Conservation (phyloP, 2,113 vertebrate genomes). For the Austrofundulus limnaeus region DNA sequence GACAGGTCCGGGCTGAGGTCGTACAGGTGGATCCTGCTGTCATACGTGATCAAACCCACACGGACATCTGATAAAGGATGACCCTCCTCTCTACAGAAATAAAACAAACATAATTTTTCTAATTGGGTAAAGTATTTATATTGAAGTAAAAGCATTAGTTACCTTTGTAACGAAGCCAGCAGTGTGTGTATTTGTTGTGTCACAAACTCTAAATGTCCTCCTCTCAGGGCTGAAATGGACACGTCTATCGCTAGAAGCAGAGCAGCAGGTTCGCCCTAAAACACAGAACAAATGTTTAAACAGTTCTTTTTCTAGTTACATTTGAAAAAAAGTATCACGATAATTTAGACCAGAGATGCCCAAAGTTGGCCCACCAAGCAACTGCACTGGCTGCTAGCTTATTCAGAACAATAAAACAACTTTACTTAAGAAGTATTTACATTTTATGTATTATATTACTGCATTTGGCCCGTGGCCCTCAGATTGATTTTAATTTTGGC, state of each 20-base stretch:
- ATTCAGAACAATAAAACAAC: too few species aligned
- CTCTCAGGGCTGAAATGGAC: constrained; percentile 68
- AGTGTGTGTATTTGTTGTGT: constrained; percentile 70
- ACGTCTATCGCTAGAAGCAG: constrained; percentile 80
- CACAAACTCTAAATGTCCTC: constrained; percentile 73
- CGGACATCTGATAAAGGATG: constrained; percentile 48
- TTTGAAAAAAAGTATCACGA: too few species aligned
- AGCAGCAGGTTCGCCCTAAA: constrained; percentile 66
- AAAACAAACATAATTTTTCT: too few species aligned
- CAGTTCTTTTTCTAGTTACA: neutral
- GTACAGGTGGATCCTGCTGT: constrained; percentile 79
- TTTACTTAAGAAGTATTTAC: too few species aligned
- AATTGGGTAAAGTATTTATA: too few species aligned
- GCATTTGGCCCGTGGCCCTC: too few species aligned
- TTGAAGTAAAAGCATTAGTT: neutral
- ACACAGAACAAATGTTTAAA: constrained; percentile 2
- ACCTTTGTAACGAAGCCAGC: constrained; percentile 68
- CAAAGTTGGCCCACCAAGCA: too few species aligned
- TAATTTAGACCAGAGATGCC: too few species aligned
- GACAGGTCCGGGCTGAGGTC: constrained; percentile 75
- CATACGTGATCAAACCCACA: constrained; percentile 80
- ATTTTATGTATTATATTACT: too few species aligned
- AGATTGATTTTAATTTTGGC: too few species aligned
- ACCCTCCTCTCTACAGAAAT: constrained; percentile 49
- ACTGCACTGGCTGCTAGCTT: too few species aligned